Base-by-base conservation (phyloP, 2,888 invertebrate species). In the Eledona agricola region DNA sequence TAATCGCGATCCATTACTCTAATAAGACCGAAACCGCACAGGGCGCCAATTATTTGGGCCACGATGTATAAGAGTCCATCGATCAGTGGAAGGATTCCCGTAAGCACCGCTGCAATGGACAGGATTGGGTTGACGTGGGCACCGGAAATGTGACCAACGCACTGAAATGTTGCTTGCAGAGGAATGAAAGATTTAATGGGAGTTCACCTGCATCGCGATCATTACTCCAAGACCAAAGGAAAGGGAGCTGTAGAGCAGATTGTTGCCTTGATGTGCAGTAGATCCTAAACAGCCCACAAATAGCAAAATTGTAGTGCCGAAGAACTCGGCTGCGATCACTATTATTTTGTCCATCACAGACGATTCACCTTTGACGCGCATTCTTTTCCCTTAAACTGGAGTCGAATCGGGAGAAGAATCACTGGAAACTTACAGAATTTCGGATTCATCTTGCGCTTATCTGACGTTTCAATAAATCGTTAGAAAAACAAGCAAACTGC, bases 41-140 rank as follows among this genome's bases (percentile, higher is more conserved):
- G 75, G 4, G 83, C 86, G 3, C 90, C 91, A 2, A 83, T 64
- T 57, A 84, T 76, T 74, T 92, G 88, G 2, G 80, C 85, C 1
- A 85, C 66, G 1, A 85, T 66, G 66, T 88, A 91, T 9, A 83
- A 70, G 0, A 82, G 74, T 1, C 83, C 84, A 15, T 80, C 73
- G 13, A 74, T 64, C 2, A 83, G 63, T 1, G 84, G 77, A 49
- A 82, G 79, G 15, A 77, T 74, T 0, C 86, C 85, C 65, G 83
- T 78, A n/a, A 86, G 74, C 1, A 83, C 77, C 0, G 88, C 83
- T 0, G 85, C 84, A 6, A 87, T 71, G 0, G 89, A 88, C 1
- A 91, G 86, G 0, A 86, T 82, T 0, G 90, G 90, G 72, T 91
- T 91, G 67, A 91, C 78, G 66, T 88, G 89, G 0, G 88, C 85